Evolutionary conservation across 2,888 invertebrate species (phyloP), one percentile per base, ranked within the genome.

Genomic region (Torymus tubicola): DNA sequence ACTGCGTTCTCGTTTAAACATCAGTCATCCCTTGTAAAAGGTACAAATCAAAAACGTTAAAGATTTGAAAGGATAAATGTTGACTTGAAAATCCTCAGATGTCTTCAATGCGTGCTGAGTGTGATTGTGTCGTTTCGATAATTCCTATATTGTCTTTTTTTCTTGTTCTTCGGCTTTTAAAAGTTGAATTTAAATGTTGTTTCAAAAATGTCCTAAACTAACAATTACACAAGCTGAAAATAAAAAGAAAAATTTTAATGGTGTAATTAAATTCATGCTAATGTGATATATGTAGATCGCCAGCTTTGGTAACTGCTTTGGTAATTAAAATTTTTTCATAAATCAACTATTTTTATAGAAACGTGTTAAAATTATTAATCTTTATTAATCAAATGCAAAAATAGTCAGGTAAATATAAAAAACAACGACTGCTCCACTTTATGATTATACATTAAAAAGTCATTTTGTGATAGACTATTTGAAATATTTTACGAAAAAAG

Each of bases 31-130:
- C 79, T 77, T 86, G 85, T 86, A 86, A 88, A 89, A 87, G 87
- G 86, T 87, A 87, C 87, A 88, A 89, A 89, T 87, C 81, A 86
- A 87, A 87, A 87, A 88, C 86, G 85, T 86, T 87, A 85, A 86
- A 85, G 86, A 83, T 84, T 84, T 81, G 83, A 85, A 85, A 84
- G 77, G 80, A 85, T 84, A 85, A 85, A 82, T 77, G 78, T 70
- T 82, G 81, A 84, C 86, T 86, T 85, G 87, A 89, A 93, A 93
- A 93, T 95, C 95, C 95, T 95, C 95, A 95, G 95, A 95, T 95
- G 95, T 95, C 95, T 94, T 95, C 95, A 95, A 95, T 95, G 95
- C 95, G 95, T 95, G 95, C 95, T 95, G 95, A 94, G 94, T 95
- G 94, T 94, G 94, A 93, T 95, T 93, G 93, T 93, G 92, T 92